Evolutionary conservation across 2,113 vertebrate genomes (phyloP), one percentile per base, ranked within the genome.

Genomic region (Cranoglanis bouderius): DNA sequence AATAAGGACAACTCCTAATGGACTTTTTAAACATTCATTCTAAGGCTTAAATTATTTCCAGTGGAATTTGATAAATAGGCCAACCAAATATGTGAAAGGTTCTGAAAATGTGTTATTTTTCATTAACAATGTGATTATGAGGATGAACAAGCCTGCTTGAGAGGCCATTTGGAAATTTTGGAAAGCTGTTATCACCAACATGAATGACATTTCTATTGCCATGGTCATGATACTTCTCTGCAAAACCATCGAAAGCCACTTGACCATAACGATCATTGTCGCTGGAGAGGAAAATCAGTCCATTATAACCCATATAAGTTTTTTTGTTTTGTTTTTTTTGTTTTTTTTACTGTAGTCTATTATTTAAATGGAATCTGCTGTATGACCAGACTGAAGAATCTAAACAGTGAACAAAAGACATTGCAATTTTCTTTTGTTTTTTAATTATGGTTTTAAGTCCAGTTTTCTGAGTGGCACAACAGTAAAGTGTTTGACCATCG

Each of bases 121-220:
- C 81, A 83, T 83, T 57, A 61, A 59, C 21, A 83, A 26, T 59
- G 35, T 83, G 81, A 59, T 80, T 87, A 80, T 49, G 18, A 80
- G 43, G 40, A 80, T 87, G 57, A 77, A 78, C 75, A 87, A 87
- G 26, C 35, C 40, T 49, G 85, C 72, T 29, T 57, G 70, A 86
- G 51, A 59, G 32, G 65, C 46, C n/a, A 78, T 63, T 78, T 70
- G n/a, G 63, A 63, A 70, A 53, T n/a, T 43, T 43, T 74, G 51
- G 85, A 87, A 78, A 38, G 70, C 63, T 51, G 29, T 85, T 35
- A 55, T 82, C 59, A 87, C 29, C 46, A 65, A 51, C 43, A 65
- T 51, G 74, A 87, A 63, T 65, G 59, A 26, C 53, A 78, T 86
- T n/a, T 86, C 59, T 55, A 67, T 65, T 67, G 43, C 46, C 77